Conservation (phyloP, 2,888 invertebrate genomes). For the Ormyrus nitidulus region DNA sequence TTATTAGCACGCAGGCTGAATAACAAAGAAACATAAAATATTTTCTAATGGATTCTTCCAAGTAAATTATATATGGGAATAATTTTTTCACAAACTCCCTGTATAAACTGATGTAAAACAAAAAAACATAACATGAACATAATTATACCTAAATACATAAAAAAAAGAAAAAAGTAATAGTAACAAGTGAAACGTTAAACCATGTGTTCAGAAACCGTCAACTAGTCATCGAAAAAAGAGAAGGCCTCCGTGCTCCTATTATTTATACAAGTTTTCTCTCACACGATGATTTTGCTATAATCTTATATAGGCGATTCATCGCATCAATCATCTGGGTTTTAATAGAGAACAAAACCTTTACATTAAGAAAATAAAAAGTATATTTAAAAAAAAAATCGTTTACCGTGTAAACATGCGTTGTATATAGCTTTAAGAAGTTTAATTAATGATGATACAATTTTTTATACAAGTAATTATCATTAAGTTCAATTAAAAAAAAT, state of each 20-base stretch:
- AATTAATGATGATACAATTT: constrained; percentile 56
- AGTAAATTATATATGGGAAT: constrained; percentile 24
- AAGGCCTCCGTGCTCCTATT: constrained; percentile 55
- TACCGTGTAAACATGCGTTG: constrained; percentile 65
- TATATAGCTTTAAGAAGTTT: constrained; percentile 54
- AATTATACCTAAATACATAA: constrained; percentile 8
- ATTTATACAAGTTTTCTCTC: constrained; percentile 47
- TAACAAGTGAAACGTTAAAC: constrained; percentile 35
- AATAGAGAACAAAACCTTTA: constrained; percentile 27
- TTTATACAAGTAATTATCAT: constrained; percentile 56
- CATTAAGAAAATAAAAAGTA: constrained; percentile 29
- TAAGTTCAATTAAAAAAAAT: constrained; percentile 21
- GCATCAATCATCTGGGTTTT: constrained; percentile 21
- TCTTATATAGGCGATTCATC: constrained; percentile 22
- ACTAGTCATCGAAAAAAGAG: constrained; percentile 56
- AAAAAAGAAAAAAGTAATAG: constrained; percentile 33
- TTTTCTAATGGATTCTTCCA: constrained; percentile 49
- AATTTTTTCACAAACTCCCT: constrained; percentile 42
- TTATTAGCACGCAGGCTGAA: constrained; percentile 53
- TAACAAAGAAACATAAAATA: constrained; percentile 23
- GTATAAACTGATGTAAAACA: constrained; percentile 3
- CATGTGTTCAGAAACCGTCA: constrained; percentile 55
- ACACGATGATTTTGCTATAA: constrained; percentile 46
- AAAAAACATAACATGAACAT: constrained; percentile 3
- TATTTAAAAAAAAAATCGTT: constrained; percentile 57